These are phyloP conservation scores for Dascyllus trimaculatus DNA, from an alignment of 2,113 vertebrate genomes.

Conservation along the genomic window DNA sequence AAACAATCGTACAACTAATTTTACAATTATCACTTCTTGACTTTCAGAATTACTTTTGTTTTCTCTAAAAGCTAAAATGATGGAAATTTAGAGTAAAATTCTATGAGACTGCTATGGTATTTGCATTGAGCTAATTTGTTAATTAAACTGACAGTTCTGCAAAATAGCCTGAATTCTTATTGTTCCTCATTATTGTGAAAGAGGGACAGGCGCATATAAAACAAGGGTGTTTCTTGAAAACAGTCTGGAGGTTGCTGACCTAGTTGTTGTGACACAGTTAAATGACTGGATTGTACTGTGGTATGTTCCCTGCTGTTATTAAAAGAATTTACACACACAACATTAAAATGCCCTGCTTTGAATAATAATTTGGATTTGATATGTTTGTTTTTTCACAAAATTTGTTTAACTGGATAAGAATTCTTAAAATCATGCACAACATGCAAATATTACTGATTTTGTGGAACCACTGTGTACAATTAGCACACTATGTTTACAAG, in stretches of 20 bases:
- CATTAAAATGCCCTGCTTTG: not conserved
- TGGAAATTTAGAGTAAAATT: no score
- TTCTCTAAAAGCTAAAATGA: not conserved
- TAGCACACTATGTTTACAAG: no score
- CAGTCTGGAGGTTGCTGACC: conserved; percentile 31
- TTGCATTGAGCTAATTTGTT: no score
- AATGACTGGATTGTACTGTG: conserved; percentile 30
- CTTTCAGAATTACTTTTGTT: not conserved
- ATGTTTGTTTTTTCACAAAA: no score
- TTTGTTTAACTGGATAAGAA: no score
- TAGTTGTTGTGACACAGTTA: conserved; percentile 50
- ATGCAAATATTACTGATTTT: no score
- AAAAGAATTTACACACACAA: not conserved
- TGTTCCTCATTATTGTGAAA: not conserved
- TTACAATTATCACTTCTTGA: not conserved
- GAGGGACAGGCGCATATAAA: not conserved
- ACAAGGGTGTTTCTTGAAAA: conserved; percentile 36
- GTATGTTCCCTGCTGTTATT: not conserved
- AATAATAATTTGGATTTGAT: not conserved
- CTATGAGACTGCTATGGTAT: no score
- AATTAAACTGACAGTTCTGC: no score
- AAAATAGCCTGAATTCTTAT: no score
- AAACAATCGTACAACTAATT: no score
- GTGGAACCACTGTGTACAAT: no score
- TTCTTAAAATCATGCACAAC: no score